These are phyloP conservation scores for Mustela erminea DNA, from an alignment of 2,797 vertebrate species.

Conservation along the genomic window DNA sequence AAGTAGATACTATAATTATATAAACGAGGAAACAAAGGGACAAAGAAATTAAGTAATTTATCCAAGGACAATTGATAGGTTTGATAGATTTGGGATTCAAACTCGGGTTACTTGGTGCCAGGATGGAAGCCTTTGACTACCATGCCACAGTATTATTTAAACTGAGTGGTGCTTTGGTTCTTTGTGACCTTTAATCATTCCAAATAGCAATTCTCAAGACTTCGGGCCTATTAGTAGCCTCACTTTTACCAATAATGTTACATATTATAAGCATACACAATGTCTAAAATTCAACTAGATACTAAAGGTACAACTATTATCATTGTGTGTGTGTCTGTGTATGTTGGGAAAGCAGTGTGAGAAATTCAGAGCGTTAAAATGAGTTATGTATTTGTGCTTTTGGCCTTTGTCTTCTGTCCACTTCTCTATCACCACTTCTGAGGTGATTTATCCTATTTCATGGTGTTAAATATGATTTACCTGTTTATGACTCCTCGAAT, in stretches of 20 bases:
- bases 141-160: not conserved
- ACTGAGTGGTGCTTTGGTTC: not conserved
- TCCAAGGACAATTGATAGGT: not conserved
- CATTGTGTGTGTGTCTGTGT: not conserved
- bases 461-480: not conserved
- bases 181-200: not conserved
- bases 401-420: not conserved
- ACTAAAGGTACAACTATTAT: not conserved
- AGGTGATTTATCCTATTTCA: not conserved
- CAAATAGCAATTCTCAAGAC: not conserved
- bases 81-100: not conserved
- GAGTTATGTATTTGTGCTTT: not conserved
- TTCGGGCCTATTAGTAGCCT: not conserved
- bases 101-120: not conserved
- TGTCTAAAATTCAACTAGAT: constrained; percentile 10
- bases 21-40: constrained; percentile 19
- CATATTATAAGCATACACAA: not conserved
- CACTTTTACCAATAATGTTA: not conserved
- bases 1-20: constrained; percentile 42
- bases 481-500: not conserved
- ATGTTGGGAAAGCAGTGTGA: not conserved
- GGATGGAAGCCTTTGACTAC: not conserved
- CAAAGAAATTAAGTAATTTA: constrained; percentile 34
- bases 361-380: constrained; percentile 19
- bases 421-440: not conserved